A percentile compares a stretch with the other conserved stretches of the same genome.
Conservation (phyloP, 2,113 vertebrate species). For the Dasyprocta punctata region DNA sequence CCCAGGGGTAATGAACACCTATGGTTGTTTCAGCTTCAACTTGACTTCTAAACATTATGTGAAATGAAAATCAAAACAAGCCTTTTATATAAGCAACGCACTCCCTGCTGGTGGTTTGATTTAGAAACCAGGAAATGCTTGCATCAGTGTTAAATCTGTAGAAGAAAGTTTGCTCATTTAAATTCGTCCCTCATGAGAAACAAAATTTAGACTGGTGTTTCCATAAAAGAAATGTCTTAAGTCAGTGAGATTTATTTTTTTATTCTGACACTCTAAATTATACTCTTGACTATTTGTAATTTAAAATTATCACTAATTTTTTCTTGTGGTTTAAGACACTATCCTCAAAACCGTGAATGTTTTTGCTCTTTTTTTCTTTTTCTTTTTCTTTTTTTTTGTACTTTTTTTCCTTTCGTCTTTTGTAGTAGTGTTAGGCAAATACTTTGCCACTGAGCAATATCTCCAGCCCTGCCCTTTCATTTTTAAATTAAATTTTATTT, state of each 20-base stretch:
- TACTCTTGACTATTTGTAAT: slow-evolving; percentile 50
- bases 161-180: slow-evolving; percentile 54
- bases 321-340: neutral
- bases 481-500: slow-evolving; percentile 46
- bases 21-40: neutral
- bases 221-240: slow-evolving; percentile 2
- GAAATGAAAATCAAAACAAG: slow-evolving; percentile 44
- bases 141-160: neutral
- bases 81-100: neutral
- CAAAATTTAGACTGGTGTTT: slow-evolving; percentile 7
- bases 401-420: neutral
- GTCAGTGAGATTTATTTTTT: slow-evolving; percentile 29
- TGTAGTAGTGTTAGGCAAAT: too few species aligned
- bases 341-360: neutral
- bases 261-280: slow-evolving; percentile 54
- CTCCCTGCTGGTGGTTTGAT: neutral
- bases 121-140: neutral
- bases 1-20: neutral
- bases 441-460: neutral
- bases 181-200: slow-evolving; percentile 50
- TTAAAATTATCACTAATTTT: neutral
- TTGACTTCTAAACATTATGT: neutral
- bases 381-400: too few species aligned
- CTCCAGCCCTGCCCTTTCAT: neutral
- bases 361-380: neutral